Evolutionary conservation across 23 tunicate genomes (phyloP).

Genomic region (Botrylloides violaceus): DNA sequence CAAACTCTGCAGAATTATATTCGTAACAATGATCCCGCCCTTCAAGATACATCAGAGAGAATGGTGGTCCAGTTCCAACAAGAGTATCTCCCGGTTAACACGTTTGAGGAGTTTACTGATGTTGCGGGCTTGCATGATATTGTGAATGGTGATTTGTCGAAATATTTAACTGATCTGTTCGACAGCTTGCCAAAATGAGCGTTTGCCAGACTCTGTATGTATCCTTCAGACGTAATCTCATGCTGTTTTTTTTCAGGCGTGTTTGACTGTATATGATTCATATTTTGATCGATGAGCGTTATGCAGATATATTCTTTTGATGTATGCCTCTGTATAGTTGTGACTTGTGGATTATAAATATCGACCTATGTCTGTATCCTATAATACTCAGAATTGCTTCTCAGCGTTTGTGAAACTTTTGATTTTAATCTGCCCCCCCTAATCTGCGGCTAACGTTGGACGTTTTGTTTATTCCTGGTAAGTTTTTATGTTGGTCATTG

Average conservation of each 20-base stretch:
- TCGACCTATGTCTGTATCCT: no score
- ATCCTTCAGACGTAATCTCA: neutral
- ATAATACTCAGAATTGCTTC: no score
- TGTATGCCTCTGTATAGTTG: no score
- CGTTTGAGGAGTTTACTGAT: slow-evolving; percentile 65
- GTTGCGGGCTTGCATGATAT: slow-evolving; percentile 57
- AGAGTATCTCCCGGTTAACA: slow-evolving; percentile 50
- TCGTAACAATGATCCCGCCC: slow-evolving; percentile 74
- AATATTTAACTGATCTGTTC: slow-evolving; percentile 34
- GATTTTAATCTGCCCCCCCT: no score
- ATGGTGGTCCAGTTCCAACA: slow-evolving; percentile 66
- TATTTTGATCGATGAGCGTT: no score
- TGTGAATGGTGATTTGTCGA: slow-evolving; percentile 33
- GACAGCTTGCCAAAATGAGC: slow-evolving; percentile 35
- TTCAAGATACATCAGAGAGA: slow-evolving; percentile 69
- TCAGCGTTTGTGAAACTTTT: no score
- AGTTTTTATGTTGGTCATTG: no score
- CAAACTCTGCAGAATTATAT: slow-evolving; percentile 65
- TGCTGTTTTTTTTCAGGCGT: neutral
- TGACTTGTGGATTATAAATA: no score
- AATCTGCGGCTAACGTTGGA: no score
- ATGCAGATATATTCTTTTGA: no score
- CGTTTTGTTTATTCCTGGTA: no score
- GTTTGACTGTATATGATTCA: neutral
- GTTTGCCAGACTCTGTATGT: neutral